A percentile compares a stretch with the other conserved stretches of the same genome.
These are phyloP conservation scores for Pentamera pediparva DNA, from an alignment of 53 echinoderm and acorn worm genomes.

Conservation along the genomic window DNA sequence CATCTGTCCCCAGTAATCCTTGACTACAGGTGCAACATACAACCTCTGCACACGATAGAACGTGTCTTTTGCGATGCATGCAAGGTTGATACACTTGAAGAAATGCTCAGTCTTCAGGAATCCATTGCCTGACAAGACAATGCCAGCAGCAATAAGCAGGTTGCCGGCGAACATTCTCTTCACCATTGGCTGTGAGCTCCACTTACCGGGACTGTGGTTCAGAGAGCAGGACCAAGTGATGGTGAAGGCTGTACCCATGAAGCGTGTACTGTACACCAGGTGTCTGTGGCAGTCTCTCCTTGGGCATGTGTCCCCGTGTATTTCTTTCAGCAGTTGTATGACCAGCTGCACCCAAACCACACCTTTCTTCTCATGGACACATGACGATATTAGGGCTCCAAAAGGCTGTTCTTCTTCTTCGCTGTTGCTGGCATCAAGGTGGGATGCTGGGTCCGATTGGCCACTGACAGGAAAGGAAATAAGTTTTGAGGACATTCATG, in stretches of 20 bases:
- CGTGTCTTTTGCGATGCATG: not conserved
- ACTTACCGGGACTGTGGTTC: too few species aligned
- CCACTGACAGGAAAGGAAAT: too few species aligned
- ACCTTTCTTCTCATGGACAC: not conserved
- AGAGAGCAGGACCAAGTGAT: too few species aligned
- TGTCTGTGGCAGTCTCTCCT: too few species aligned
- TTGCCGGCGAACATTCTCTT: not conserved
- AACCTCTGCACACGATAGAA: slow-evolving; percentile 20
- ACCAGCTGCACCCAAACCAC: not conserved
- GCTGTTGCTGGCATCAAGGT: too few species aligned
- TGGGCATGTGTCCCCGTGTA: slow-evolving; percentile 4
- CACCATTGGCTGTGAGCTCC: not conserved
- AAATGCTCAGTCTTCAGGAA: not conserved
- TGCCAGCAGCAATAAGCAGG: slow-evolving; percentile 3
- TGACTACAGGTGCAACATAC: slow-evolving; percentile 34
- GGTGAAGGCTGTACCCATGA: too few species aligned
- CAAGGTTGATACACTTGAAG: not conserved
- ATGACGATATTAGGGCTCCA: not conserved
- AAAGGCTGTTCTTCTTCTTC: too few species aligned
- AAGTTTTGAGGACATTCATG: too few species aligned
- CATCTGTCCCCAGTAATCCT: not conserved
- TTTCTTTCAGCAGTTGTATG: slow-evolving; percentile 1
- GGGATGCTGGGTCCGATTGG: too few species aligned
- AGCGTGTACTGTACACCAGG: too few species aligned
- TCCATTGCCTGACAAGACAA: not conserved